A percentile compares a stretch with the other conserved stretches of the same genome.
Conservation (phyloP, 2,797 vertebrate species). For the Lepidocolaptes lacrymiger region DNA sequence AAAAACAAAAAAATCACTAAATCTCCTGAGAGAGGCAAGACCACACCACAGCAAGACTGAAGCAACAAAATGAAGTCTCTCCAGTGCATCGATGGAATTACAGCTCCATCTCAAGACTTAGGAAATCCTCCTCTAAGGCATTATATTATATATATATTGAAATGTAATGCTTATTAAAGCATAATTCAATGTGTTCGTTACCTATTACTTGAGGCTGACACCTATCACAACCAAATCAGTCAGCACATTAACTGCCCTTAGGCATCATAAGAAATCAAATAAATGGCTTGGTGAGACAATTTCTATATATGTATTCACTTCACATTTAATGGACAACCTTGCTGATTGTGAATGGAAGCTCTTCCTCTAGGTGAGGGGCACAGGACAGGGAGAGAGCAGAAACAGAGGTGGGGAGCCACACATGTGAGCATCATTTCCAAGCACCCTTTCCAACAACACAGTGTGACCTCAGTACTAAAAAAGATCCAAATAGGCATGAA, state of each 20-base stretch:
- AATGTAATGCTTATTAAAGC: conserved; percentile 29
- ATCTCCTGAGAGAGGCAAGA: neutral
- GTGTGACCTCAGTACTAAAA: fast-evolving
- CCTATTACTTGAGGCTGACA: neutral
- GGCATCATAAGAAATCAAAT: conserved; percentile 26
- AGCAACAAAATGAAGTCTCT: neutral
- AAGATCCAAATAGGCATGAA: neutral
- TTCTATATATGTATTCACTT: neutral
- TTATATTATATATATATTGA: neutral
- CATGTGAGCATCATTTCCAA: neutral
- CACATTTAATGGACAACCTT: neutral
- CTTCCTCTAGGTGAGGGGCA: neutral
- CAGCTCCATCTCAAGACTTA: neutral
- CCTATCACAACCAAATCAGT: neutral
- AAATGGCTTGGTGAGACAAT: neutral
- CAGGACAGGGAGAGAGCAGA: neutral
- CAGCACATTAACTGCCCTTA: neutral
- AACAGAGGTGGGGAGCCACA: neutral
- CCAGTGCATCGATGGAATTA: fast-evolving
- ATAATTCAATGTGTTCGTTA: neutral
- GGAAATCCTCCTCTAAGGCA: neutral
- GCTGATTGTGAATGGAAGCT: neutral
- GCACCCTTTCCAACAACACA: neutral
- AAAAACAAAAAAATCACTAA: neutral
- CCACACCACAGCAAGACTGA: neutral